These are phyloP conservation scores for Megaptera novaeangliae DNA, from an alignment of 2,113 vertebrate genomes.

Conservation along the genomic window DNA sequence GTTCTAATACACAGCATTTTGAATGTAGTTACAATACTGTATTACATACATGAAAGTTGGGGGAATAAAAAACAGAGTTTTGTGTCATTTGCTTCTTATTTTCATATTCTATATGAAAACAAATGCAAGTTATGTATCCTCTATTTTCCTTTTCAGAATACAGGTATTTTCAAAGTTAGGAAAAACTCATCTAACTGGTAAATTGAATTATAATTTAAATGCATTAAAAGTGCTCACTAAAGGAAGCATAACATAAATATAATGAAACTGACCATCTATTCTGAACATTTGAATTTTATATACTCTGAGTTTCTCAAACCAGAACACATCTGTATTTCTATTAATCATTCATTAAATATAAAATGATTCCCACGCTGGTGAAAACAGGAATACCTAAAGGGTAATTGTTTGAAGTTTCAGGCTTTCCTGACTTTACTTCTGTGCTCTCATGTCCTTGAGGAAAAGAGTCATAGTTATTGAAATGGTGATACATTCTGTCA, in stretches of 20 bases:
- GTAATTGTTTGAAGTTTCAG: conserved; percentile 52
- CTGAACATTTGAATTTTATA: background rate
- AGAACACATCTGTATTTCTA: conserved; percentile 24
- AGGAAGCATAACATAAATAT: background rate
- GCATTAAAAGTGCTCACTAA: background rate
- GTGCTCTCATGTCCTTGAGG: background rate
- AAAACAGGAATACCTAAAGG: conserved; percentile 59
- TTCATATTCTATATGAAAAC: background rate
- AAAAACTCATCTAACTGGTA: background rate
- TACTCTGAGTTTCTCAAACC: background rate
- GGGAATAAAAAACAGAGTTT: background rate
- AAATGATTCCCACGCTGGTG: background rate
- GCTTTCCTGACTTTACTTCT: conserved; percentile 40
- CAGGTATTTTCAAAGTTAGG: background rate
- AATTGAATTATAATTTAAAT: background rate
- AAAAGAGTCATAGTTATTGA: conserved; percentile 18
- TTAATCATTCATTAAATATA: conserved; percentile 52
- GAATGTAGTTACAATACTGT: background rate
- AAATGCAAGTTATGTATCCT: background rate
- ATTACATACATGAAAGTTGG: background rate
- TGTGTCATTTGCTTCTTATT: background rate
- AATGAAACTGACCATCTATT: background rate
- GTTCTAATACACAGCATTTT: background rate
- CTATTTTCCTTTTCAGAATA: background rate
- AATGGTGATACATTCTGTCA: conserved; percentile 11